Evolutionary conservation across 2,113 vertebrate species (phyloP).

Genomic region (Anthoscopus minutus): DNA sequence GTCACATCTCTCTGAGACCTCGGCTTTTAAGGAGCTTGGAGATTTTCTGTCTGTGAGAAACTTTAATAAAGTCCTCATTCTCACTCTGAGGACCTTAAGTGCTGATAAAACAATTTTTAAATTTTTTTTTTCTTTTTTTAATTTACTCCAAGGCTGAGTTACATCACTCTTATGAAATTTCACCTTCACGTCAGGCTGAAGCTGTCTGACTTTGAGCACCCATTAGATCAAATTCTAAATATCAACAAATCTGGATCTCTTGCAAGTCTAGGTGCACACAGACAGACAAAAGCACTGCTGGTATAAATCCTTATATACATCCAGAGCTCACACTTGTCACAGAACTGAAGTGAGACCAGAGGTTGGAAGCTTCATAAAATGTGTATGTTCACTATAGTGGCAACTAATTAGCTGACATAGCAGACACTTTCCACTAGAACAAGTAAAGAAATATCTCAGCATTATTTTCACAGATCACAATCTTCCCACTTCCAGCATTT

Average conservation of each 20-base stretch:
- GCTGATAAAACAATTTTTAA: neutral
- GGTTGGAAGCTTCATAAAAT: neutral
- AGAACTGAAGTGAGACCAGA: neutral
- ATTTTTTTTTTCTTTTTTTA: neutral
- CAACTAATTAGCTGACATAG: neutral
- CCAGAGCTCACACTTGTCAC: neutral
- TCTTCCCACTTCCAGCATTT: neutral
- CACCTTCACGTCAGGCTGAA: neutral
- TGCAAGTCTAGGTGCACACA: neutral
- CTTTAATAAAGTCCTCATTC: neutral
- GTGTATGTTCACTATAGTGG: neutral
- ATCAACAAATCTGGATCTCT: neutral
- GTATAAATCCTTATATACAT: accelerated
- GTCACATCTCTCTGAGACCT: neutral
- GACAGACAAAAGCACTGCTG: neutral
- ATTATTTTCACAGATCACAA: neutral
- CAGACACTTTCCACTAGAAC: neutral
- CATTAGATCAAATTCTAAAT: neutral
- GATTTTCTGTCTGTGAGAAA: neutral
- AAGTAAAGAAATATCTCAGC: neutral
- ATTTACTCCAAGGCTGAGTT: neutral
- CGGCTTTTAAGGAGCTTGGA: neutral
- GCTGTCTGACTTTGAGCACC: neutral
- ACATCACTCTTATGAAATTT: neutral
- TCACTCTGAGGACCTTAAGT: neutral